phyloP scores from a whole-genome alignment of 2,797 vertebrate species.

The Corythornis leucogaster region DNA sequence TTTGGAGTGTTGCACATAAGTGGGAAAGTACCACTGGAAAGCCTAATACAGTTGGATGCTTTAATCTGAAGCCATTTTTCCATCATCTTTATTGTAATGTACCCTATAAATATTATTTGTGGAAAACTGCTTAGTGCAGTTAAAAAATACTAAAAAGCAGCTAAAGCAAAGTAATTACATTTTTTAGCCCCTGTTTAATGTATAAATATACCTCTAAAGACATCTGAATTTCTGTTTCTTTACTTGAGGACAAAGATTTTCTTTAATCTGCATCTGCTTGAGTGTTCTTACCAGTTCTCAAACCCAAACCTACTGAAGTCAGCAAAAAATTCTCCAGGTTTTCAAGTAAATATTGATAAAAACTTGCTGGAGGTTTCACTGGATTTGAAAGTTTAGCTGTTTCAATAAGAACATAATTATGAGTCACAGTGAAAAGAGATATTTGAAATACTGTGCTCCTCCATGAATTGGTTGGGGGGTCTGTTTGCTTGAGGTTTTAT shows the following conservation, averaged over 20 bases:
- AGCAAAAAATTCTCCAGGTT: neutral
- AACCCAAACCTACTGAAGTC: neutral
- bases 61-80: neutral
- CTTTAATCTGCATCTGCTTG: neutral
- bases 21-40: neutral
- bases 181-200: neutral
- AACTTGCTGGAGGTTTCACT: neutral
- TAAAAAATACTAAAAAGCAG: neutral
- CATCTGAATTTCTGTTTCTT: neutral
- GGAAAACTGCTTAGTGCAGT: neutral
- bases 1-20: neutral
- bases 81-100: neutral
- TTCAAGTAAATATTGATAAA: neutral
- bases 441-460: neutral
- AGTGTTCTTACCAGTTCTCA: neutral
- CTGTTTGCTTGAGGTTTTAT: neutral
- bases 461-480: rapidly evolving
- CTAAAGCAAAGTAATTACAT: neutral
- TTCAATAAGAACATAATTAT: neutral
- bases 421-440: neutral
- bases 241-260: neutral
- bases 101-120: neutral
- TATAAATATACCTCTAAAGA: neutral
- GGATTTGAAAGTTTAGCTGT: neutral
- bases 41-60: neutral